A percentile compares a stretch with the other conserved stretches of the same genome.
phyloP scores from a whole-genome alignment of 2,888 invertebrate species.

The Lymantria dispar region DNA sequence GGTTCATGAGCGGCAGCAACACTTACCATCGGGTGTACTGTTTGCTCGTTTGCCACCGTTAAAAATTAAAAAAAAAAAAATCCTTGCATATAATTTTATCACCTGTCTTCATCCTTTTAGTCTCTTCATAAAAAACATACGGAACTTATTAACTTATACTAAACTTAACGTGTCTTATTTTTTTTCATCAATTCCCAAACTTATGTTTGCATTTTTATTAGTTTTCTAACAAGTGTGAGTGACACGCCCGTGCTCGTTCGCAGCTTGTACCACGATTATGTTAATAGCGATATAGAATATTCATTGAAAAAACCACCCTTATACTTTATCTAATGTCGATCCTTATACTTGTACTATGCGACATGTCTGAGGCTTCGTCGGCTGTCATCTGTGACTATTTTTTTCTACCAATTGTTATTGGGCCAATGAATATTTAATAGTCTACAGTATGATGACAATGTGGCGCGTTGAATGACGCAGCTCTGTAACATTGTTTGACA shows the following conservation, averaged over 20 bases:
- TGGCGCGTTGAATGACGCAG: neutral
- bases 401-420: conserved; percentile 24
- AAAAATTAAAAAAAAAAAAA: too few relatives aligned
- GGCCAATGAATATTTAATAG: conserved; percentile 32
- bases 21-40: too few relatives aligned
- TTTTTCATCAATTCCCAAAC: conserved; percentile 41
- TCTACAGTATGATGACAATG: conserved; percentile 1
- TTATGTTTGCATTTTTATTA: conserved; percentile 59
- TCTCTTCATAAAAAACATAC: conserved; percentile 6
- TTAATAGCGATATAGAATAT: conserved; percentile 64
- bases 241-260: conserved; percentile 53
- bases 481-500: neutral
- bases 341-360: conserved; percentile 37
- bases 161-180: conserved; percentile 9
- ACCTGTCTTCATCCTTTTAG: too few relatives aligned
- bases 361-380: conserved; percentile 30
- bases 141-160: conserved; percentile 11
- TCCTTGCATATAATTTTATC: too few relatives aligned
- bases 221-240: conserved; percentile 46
- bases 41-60: too few relatives aligned
- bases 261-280: conserved; percentile 69
- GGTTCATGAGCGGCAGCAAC: too few relatives aligned
- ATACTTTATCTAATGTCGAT: conserved; percentile 44
- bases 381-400: conserved; percentile 34
- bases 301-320: conserved; percentile 60